A percentile compares a stretch with the other conserved stretches of the same genome.
Conservation (phyloP, 2,797 vertebrate genomes). For the Pampus argenteus region DNA sequence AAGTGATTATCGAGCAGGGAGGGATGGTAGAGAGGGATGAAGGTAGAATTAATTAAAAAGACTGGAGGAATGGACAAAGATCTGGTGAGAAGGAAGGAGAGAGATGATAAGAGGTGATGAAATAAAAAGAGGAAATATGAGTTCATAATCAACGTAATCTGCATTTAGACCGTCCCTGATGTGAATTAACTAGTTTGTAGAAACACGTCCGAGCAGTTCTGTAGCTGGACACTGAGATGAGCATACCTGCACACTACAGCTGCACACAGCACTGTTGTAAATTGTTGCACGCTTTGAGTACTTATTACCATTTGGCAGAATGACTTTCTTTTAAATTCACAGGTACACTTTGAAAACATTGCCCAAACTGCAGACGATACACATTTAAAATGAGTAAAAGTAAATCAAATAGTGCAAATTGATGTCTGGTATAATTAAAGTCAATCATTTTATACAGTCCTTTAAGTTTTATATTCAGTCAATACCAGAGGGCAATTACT, state of each 20-base stretch:
- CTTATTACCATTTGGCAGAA: no score
- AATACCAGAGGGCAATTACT: neutral
- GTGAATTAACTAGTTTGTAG: slow-evolving; percentile 19
- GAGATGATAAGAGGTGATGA: neutral
- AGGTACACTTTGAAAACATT: no score
- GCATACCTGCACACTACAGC: neutral
- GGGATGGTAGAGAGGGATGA: neutral
- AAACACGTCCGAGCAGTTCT: slow-evolving; percentile 9
- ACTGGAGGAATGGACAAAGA: slow-evolving; percentile 26
- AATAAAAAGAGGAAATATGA: slow-evolving; percentile 17
- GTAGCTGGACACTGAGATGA: neutral
- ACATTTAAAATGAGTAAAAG: neutral
- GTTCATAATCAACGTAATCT: slow-evolving; percentile 46
- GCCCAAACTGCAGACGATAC: no score
- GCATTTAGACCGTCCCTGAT: slow-evolving; percentile 46
- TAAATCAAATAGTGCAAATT: neutral
- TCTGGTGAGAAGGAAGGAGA: slow-evolving; percentile 21
- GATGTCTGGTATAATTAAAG: neutral
- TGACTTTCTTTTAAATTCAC: no score
- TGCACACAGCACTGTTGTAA: neutral
- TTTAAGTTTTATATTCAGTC: neutral
- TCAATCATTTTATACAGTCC: neutral
- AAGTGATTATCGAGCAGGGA: slow-evolving; percentile 23
- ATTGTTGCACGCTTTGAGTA: no score
- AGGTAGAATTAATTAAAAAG: slow-evolving; percentile 11